A percentile compares a stretch with the other conserved stretches of the same genome.
Conservation (phyloP, 2,113 vertebrate species). For the Eolophus roseicapilla region DNA sequence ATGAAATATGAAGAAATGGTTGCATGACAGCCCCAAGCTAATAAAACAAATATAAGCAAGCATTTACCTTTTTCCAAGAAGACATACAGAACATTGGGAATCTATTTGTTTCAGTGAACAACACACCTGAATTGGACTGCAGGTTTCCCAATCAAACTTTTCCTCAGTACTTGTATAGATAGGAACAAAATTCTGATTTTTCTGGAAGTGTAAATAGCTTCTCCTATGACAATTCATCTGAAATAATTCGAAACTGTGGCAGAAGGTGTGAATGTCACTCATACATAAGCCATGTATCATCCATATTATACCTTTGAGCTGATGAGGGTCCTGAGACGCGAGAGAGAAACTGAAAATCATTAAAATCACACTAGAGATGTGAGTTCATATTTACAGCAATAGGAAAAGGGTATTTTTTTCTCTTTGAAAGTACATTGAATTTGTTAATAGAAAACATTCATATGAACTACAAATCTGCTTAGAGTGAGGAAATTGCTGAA, state of each 20-base stretch:
- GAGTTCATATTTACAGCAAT: background rate
- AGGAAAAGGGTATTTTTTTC: background rate
- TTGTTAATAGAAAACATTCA: background rate
- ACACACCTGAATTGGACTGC: background rate
- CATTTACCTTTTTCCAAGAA: background rate
- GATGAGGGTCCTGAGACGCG: background rate
- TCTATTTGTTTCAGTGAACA: background rate
- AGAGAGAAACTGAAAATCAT: background rate
- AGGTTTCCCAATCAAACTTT: background rate
- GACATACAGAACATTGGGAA: fast-evolving
- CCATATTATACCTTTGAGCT: background rate
- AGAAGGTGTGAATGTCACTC: background rate
- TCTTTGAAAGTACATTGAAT: background rate
- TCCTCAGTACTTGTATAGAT: background rate
- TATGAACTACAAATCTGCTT: background rate
- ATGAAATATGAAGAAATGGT: background rate
- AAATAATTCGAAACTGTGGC: background rate
- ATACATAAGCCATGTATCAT: background rate
- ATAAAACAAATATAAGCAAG: background rate
- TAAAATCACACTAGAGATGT: background rate
- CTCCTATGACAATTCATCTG: background rate
- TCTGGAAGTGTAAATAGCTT: background rate
- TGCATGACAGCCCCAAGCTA: background rate
- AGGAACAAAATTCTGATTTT: background rate
- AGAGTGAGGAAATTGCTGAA: background rate